Evolutionary conservation across 1,140 invertebrate genomes (phyloP).

Genomic region (Diprion similis): DNA sequence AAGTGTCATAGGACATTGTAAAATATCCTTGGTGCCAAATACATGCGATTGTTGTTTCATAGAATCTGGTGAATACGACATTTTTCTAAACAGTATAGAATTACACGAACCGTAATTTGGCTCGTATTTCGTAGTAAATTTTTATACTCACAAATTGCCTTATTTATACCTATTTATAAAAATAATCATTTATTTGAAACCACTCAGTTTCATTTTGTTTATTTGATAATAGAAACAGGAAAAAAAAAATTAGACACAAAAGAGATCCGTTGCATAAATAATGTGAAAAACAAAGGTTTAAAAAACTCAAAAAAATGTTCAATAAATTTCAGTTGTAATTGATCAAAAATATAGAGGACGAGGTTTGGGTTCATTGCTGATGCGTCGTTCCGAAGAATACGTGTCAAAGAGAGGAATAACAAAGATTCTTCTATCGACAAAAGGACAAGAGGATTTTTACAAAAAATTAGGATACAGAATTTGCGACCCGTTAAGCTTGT

Average conservation of each 20-base stretch:
- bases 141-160: too few relatives aligned
- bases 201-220: too few relatives aligned
- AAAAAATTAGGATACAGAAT: slow-evolving; percentile 74
- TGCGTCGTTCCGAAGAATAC: slow-evolving; percentile 75
- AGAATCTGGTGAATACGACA: slow-evolving; percentile 64
- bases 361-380: slow-evolving; percentile 74
- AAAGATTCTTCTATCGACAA: slow-evolving; percentile 76
- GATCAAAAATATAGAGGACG: slow-evolving; percentile 71
- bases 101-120: background rate
- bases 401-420: slow-evolving; percentile 65
- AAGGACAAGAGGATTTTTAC: slow-evolving; percentile 80
- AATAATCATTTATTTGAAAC: too few relatives aligned
- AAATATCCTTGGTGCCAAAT: slow-evolving; percentile 72
- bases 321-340: slow-evolving; percentile 69
- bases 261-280: too few relatives aligned
- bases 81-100: background rate
- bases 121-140: slow-evolving; percentile 12
- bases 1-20: slow-evolving; percentile 76
- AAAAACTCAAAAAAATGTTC: too few relatives aligned
- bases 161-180: too few relatives aligned
- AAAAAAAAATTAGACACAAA: too few relatives aligned
- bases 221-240: too few relatives aligned
- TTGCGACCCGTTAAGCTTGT: slow-evolving; percentile 74
- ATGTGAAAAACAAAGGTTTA: too few relatives aligned
- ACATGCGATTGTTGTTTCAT: slow-evolving; percentile 74